Evolutionary conservation across 2,113 vertebrate genomes (phyloP), one percentile per base, ranked within the genome.

Genomic region (Coreoperca whiteheadi): DNA sequence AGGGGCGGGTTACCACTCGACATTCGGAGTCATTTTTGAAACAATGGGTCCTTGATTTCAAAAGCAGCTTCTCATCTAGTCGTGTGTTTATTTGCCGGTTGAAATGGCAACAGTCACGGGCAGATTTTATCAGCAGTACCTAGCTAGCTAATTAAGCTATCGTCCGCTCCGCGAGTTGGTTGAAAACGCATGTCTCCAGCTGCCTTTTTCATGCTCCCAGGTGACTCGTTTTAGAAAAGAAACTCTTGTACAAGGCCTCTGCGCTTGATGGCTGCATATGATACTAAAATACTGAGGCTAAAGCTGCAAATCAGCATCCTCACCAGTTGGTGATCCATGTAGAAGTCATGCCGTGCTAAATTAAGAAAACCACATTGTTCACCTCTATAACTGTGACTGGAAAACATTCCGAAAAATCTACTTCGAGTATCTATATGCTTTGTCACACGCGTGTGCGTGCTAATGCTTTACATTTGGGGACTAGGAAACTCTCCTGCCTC

Each of bases 401-500:
- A 37, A 46, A 61, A 57, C 21, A 60, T 48, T 34, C 60, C 30
- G 14, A 75, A 67, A n/a, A 56, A 8, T 65, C 4, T 46, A 60
- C 59, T 67, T 60, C n/a, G 1, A 59, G n/a, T 8, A 61, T 50
- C 43, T 53, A 9, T 72, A 34, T 28, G 20, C 10, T 77, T 46
- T 56, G 15, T 51, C 56, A 7, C 15, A 15, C 20, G 23, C 48
- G n/a, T 69, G 20, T 46, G 39, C 48, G 23, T 32, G 2, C 57
- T 39, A 37, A 48, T 43, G 56, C 21, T 80, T 70, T 56, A 69
- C 41, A 20, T 67, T 69, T 46, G 23, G 34, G 32, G 34, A 69
- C 8, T 2, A 41, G 48, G 73, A 66, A 86, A 79, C 74, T 66
- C 65, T 28, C 25, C 59, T 53, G 54, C 21, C 46, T 56, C 76